Evolutionary conservation across 1,140 invertebrate species (phyloP).

Genomic region (Conus betulinus): DNA sequence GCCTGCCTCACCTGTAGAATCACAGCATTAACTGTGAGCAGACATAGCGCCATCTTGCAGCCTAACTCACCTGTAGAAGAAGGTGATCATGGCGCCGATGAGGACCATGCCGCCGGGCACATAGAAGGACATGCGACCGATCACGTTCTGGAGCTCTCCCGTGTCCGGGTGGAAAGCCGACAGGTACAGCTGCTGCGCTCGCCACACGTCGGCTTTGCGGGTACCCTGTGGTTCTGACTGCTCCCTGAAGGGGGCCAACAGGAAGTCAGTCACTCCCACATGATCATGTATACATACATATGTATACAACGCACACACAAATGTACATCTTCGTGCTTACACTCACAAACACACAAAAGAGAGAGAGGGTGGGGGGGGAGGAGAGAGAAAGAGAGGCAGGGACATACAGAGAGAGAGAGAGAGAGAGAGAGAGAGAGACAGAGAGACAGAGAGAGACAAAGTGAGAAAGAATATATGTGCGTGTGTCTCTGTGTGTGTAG

Average conservation of each 20-base stretch:
- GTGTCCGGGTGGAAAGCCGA: constrained; percentile 99
- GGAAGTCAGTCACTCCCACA: background rate
- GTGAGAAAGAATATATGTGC: too few relatives aligned
- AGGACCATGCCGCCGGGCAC: constrained; percentile 98
- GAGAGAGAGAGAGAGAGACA: too few relatives aligned
- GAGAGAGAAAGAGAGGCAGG: too few relatives aligned
- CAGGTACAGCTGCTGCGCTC: constrained; percentile 94
- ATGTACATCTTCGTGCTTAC: background rate
- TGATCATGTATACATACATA: background rate
- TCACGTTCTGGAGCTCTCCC: constrained; percentile 95
- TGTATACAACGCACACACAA: background rate
- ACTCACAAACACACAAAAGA: background rate
- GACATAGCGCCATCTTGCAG: too few relatives aligned
- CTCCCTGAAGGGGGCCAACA: constrained; percentile 38
- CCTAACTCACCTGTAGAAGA: constrained; percentile 68
- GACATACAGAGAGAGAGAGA: too few relatives aligned
- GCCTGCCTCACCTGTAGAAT: too few relatives aligned
- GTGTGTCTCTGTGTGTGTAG: too few relatives aligned
- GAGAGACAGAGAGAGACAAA: too few relatives aligned
- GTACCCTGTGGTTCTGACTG: constrained; percentile 60
- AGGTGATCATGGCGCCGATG: constrained; percentile 79
- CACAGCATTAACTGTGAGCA: too few relatives aligned
- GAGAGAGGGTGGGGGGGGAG: too few relatives aligned
- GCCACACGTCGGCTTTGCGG: constrained; percentile 86
- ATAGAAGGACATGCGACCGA: constrained; percentile 99